Evolutionary conservation across 2,888 invertebrate species (phyloP), one percentile per base, ranked within the genome.

Genomic region (Pristionchus japonicus): DNA sequence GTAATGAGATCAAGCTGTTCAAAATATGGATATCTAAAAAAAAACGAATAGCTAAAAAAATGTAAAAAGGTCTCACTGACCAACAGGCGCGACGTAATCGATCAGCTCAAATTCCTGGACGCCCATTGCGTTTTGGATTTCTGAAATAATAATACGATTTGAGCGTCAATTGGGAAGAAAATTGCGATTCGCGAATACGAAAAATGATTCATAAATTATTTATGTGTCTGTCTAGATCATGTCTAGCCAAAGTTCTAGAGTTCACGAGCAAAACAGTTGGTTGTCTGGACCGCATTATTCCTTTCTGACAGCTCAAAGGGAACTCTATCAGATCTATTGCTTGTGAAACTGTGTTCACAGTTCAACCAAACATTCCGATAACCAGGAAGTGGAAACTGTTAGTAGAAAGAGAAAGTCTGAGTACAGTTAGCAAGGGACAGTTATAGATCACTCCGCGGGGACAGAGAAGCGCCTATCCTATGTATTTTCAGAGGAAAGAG

Each of bases 81-180:
- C 84, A 37, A 84, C 40, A n/a, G 84, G 84, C 20, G 84, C 84
- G n/a, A 84, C 37, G 40, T 84, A 84, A n/a, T 84, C 84, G 57
- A 84, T 84, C 17, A 84, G 13, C 31, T 84, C 84, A 37, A 84
- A 84, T 37, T 37, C 43, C 20, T 84, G 84, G n/a, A 84, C 47
- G 13, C 84, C 84, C 84, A 84, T 84, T 47, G 7, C 31, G 17
- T 2, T 15, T 4, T 40, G 9, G n/a, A 43, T 7, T 34, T 67
- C 67, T 67, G 67, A 4, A 67, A 31, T 31, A 6, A 67, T 31
- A n/a, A n/a, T 67, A 67, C 64, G 27, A 31, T 34, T 67, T 67
- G 17, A 34, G 31, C 4, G 34, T 17, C 23, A 34, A 67, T 1
- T 13, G 34, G 15, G 31, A n/a, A n/a, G n/a, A n/a, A n/a, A n/a